Base-by-base conservation (phyloP, 2,113 vertebrate species). In the Myiozetetes cayanensis region DNA sequence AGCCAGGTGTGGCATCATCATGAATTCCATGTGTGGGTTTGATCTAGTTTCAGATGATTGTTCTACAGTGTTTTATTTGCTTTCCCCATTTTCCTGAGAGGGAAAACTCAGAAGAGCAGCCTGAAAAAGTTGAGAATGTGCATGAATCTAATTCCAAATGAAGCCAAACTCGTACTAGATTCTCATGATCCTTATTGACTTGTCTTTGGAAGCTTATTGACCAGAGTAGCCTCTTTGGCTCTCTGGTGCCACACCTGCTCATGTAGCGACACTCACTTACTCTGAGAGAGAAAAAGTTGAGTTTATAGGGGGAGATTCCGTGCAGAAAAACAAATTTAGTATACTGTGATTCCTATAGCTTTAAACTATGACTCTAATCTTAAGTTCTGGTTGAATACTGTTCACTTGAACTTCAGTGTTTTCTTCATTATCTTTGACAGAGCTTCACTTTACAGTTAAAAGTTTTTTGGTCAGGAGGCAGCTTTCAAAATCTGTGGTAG, bases 11-110 rank as follows among this genome's bases (percentile, higher is more conserved):
- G 96, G 79, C 50, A 52, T 90, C 44, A 8, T 56, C 44, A 9
- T 56, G 68, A 82, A 71, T 77, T 39, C 67, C 39, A 24, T 35
- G n/a, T 84, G 70, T n/a, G 53, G 24, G 84, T 94, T 89, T 85
- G 61, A 39, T 62, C 43, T 91, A 28, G 4, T 83, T 87, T 82
- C 71, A 50, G 59, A n/a, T 75, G 61, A 23, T 72, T 82, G 39
- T 52, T 80, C 61, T 71, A 10, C 25, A 31, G 39, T 74, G 46
- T 44, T 89, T 77, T 76, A 19, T 44, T 77, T 91, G 27, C 47
- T 89, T 75, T 23, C 83, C 83, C 62, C 20, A 5, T 52, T 52
- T 27, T 52, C 50, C 25, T 27, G 17, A 79, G 53, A 37, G 27
- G 17, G 31, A 61, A 84, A 88, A 23, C 0, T 0, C 44, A 52